These are phyloP conservation scores for Menidia menidia DNA, from an alignment of 2,797 vertebrate species.

Conservation along the genomic window DNA sequence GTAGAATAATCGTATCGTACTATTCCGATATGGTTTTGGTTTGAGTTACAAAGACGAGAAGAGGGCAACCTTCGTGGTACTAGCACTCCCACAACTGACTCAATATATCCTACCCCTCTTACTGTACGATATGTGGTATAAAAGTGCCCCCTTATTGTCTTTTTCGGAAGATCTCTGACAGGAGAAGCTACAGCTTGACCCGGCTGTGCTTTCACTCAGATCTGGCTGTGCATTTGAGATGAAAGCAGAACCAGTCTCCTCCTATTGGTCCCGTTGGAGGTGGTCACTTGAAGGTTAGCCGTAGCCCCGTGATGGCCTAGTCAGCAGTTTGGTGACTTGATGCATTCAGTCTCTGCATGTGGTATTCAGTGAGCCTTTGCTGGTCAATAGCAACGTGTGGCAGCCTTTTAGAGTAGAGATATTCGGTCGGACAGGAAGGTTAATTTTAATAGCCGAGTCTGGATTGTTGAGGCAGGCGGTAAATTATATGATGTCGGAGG, in stretches of 20 bases:
- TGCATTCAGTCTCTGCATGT: constrained; percentile 54
- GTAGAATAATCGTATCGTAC: no score
- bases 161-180: not conserved
- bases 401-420: not conserved
- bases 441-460: not conserved
- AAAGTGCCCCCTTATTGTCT: not conserved
- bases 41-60: no score
- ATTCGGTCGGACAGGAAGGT: not conserved
- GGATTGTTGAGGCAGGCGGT: not conserved
- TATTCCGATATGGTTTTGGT: no score
- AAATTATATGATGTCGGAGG: not conserved
- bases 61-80: no score
- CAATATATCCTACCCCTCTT: no score
- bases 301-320: constrained; percentile 26
- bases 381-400: constrained; percentile 1
- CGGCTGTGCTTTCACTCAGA: not conserved
- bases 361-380: constrained; percentile 44
- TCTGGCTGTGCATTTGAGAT: constrained; percentile 35
- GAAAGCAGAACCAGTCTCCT: constrained; percentile 35
- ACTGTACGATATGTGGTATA: no score
- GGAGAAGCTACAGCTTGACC: not conserved
- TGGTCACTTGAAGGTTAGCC: constrained; percentile 67
- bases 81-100: no score
- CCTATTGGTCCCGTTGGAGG: constrained; percentile 20
- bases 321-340: constrained; percentile 58